Conservation (phyloP, 35 echinoderm and acorn worm species). For the Antedon bifida region DNA sequence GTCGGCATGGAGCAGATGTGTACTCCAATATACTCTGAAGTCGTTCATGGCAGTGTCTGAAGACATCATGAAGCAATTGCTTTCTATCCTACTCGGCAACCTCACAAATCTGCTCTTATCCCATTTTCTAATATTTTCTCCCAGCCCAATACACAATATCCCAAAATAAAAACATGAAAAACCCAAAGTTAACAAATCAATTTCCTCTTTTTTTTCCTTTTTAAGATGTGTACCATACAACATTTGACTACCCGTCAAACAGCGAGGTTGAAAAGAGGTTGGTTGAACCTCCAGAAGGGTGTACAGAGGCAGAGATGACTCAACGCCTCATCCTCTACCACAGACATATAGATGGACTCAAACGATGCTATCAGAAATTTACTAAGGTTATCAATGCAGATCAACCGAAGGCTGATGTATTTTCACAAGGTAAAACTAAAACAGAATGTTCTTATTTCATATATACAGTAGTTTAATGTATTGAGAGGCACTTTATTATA, state of each 20-base stretch:
- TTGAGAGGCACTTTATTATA: neutral
- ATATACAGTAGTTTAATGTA: neutral
- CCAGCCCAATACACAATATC: too few relatives aligned
- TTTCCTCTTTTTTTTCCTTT: neutral
- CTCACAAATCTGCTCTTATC: too few relatives aligned
- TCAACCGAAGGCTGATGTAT: conserved; percentile 87
- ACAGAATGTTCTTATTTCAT: neutral
- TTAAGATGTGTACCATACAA: conserved; percentile 87
- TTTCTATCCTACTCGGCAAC: too few relatives aligned
- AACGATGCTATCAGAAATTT: conserved; percentile 34
- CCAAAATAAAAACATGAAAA: too few relatives aligned
- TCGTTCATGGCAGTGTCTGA: too few relatives aligned
- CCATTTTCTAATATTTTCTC: too few relatives aligned
- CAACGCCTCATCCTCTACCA: conserved; percentile 63
- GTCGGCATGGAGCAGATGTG: too few relatives aligned
- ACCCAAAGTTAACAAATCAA: too few relatives aligned
- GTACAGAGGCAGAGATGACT: conserved; percentile 60
- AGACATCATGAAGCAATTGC: too few relatives aligned
- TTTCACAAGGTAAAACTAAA: conserved; percentile 61
- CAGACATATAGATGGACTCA: conserved; percentile 44
- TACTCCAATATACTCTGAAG: too few relatives aligned
- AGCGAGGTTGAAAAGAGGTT: conserved; percentile 54
- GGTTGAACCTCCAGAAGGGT: conserved; percentile 66
- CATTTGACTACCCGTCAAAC: conserved; percentile 78
- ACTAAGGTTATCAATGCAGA: conserved; percentile 83